Conservation (phyloP, 2,797 vertebrate species). For the Halcyon badia region DNA sequence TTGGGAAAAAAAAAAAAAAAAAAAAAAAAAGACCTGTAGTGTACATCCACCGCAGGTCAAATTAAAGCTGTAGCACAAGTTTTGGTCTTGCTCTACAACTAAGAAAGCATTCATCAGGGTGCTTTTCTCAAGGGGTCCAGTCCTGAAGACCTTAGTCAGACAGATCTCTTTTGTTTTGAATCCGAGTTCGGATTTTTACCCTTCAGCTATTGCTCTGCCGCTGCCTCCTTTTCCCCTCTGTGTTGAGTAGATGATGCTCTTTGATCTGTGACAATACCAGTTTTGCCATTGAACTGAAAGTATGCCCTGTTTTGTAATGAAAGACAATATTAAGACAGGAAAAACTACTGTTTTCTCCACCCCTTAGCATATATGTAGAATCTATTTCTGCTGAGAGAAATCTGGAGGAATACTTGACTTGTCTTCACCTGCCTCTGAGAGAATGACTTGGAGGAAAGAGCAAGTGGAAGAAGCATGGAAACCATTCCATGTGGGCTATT, state of each 20-base stretch:
- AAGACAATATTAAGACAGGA: not conserved
- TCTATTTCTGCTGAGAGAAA: not conserved
- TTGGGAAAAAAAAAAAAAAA: not conserved
- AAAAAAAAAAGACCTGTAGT: not conserved
- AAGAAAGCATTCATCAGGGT: not conserved
- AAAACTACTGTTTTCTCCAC: not conserved
- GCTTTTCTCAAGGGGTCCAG: not conserved
- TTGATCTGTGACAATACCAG: not conserved
- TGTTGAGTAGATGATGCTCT: not conserved
- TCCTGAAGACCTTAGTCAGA: not conserved
- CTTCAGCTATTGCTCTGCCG: fast-evolving
- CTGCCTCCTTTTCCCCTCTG: not conserved
- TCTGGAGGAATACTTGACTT: not conserved
- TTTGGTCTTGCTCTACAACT: not conserved
- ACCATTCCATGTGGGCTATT: not conserved
- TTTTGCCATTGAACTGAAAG: not conserved
- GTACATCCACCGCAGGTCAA: not conserved
- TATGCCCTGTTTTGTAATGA: not conserved
- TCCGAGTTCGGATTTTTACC: not conserved
- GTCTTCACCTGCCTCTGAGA: not conserved
- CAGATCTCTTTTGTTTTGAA: not conserved
- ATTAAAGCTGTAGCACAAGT: not conserved
- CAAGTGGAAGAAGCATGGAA: not conserved
- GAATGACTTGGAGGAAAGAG: not conserved
- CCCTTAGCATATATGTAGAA: not conserved